A percentile compares a stretch with the other conserved stretches of the same genome.
These are phyloP conservation scores for Heterotis niloticus DNA, from an alignment of 2,113 vertebrate genomes.

Conservation along the genomic window DNA sequence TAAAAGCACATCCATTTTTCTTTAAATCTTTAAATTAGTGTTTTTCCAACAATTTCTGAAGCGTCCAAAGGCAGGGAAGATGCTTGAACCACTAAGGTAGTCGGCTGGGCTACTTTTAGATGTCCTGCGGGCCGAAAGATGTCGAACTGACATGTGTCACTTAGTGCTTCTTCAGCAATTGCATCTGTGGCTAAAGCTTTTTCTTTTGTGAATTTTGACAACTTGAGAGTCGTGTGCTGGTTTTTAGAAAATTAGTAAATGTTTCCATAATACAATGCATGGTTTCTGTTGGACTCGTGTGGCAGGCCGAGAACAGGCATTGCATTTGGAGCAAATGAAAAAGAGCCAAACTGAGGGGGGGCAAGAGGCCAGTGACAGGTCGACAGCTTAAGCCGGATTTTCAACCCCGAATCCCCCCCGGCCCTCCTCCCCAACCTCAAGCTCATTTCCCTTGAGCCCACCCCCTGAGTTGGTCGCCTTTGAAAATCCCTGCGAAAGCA, in stretches of 20 bases:
- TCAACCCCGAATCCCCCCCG: slow-evolving; percentile 31
- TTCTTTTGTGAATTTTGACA: too few species aligned
- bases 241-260: too few species aligned
- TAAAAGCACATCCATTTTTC: neutral
- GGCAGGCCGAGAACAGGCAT: neutral
- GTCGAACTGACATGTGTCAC: slow-evolving; percentile 59
- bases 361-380: slow-evolving; percentile 27
- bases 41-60: neutral
- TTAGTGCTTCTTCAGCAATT: slow-evolving; percentile 58
- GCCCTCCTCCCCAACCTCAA: neutral
- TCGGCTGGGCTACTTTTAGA: slow-evolving; percentile 32
- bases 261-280: too few species aligned
- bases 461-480: slow-evolving; percentile 27
- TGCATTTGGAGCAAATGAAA: neutral
- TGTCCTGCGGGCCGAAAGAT: slow-evolving; percentile 61
- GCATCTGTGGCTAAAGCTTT: slow-evolving; percentile 28
- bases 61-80: too few species aligned
- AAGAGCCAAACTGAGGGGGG: slow-evolving; percentile 1
- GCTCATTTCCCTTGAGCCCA: slow-evolving; percentile 36
- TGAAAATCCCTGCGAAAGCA: slow-evolving; percentile 39
- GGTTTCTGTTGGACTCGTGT: too few species aligned
- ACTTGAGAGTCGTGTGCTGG: too few species aligned
- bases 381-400: slow-evolving; percentile 51
- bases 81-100: too few species aligned
- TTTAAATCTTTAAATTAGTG: too few species aligned